Percentiles rank a stretch among this genome's conserved stretches.
phyloP scores from a whole-genome alignment of 2,113 vertebrate genomes.

The Brachyhypopomus gauderio region DNA sequence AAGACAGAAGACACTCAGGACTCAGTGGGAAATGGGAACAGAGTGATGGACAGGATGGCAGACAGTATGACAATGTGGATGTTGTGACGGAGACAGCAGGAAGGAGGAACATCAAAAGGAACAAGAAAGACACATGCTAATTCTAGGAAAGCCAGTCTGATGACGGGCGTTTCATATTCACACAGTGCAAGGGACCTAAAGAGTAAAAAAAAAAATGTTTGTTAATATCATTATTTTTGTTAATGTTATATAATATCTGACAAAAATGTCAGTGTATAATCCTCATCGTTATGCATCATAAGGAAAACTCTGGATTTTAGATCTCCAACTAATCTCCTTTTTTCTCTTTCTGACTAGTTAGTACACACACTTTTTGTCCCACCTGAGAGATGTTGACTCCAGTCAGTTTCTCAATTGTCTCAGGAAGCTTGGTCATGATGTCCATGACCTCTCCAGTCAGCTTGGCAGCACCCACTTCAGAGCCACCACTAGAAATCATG shows the following conservation, averaged over 20 bases:
- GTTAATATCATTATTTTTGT: neutral
- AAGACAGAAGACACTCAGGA: slow-evolving; percentile 3
- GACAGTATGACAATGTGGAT: neutral
- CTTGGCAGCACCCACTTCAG: slow-evolving; percentile 80
- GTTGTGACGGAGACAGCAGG: neutral
- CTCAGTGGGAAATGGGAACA: neutral
- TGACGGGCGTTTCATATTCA: slow-evolving; percentile 1
- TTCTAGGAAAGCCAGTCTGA: neutral
- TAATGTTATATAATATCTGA: neutral
- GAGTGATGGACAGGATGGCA: neutral
- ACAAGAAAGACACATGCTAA: slow-evolving; percentile 22
- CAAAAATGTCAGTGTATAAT: neutral
- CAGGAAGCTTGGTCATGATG: slow-evolving; percentile 82
- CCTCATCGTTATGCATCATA: neutral
- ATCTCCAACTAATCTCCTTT: too few relatives aligned
- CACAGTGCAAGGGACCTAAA: slow-evolving; percentile 44
- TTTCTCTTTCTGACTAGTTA: too few relatives aligned
- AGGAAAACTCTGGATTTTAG: too few relatives aligned
- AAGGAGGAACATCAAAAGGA: neutral
- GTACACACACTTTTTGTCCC: neutral
- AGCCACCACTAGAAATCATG: slow-evolving; percentile 83
- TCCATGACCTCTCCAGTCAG: slow-evolving; percentile 86
- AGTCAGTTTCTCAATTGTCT: slow-evolving; percentile 82
- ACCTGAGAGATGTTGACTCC: slow-evolving; percentile 87
- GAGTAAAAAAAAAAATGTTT: neutral